Base-by-base conservation (phyloP, 2,113 vertebrate genomes). In the Dasypus novemcinctus region DNA sequence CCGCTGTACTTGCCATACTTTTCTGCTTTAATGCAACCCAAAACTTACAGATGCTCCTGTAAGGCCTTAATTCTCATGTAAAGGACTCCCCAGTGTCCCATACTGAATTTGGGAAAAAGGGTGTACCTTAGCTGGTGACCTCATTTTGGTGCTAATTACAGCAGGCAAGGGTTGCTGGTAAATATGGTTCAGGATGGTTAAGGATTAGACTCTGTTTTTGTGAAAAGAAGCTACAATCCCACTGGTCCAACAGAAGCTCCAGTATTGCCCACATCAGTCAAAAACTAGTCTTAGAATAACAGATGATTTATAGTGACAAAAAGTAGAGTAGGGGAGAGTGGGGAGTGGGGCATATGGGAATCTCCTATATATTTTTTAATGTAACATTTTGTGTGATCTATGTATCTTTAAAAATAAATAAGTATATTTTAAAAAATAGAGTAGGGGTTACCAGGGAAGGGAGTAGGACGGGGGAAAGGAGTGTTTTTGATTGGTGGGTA, bases 1-100 rank as follows among this genome's bases (percentile, higher is more conserved):
- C 33, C 83, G n/a, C 91, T 97, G 92, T 88, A 33, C 82, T 89
- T 87, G 59, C 8, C 59, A 84, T 96, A 69, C 4, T 96, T 96
- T 95, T 84, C 87, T 94, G 92, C 17, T 59, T 79, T 79, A 79
- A 66, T 43, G n/a, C 49, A 43, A 49, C 64, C 38, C 21, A 46
- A 54, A 80, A 69, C n/a, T 38, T 46, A 15, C 11, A 68, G 66
- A 23, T 8, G 18, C 33, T 61, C 13, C 33, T 15, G 15, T 57
- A 57, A 63, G 71, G 52, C 17, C 41, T 36, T 13, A 7, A 9
- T 0, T 52, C 59, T 80, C 64, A n/a, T 15, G 4, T 8, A 20
- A 38, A 0, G 0, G 52, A 92, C 59, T 18, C 41, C 20, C 52
- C 61, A 61, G 13, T 12, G 0, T 4, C 18, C 38, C 52, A 21